Evolutionary conservation across 2,113 vertebrate genomes (phyloP), one percentile per base, ranked within the genome.

Genomic region (Otolemur garnettii): DNA sequence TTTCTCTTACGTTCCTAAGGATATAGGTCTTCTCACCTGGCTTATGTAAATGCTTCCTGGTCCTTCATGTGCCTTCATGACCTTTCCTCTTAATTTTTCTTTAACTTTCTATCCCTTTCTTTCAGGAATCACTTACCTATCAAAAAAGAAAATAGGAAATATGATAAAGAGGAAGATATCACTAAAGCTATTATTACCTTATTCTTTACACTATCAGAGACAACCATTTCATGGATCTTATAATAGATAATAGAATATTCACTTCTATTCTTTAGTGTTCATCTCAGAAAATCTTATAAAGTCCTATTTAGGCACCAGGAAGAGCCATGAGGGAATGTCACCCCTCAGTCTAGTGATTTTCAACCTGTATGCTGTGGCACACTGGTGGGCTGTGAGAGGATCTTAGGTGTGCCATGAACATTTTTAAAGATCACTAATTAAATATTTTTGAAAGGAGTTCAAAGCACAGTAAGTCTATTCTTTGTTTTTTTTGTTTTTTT

Each of bases 281-380:
- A 5, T 79, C 53, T n/a, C 53, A 88, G 68, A 87, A 94, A 96
- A 89, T 38, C 12, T n/a, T 35, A 30, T 69, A 30, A 84, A 84
- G 62, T 66, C 11, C 33, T 42, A 74, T 85, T 89, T 59, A 77
- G 57, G 78, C 89, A 3, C 71, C 83, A 69, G 6, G 6, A 83
- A 79, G 33, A 74, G 13, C 21, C 66, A 38, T 30, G 60, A 93
- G 81, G 13, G n/a, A 90, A 82, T 60, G 30, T 13, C 22, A 93
- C 57, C 28, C 38, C 15, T 89, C 9, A 72, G 19, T 2, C 22
- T 74, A 45, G 45, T 45, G 45, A 50, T 50, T 50, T 50, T 50
- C 45, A 50, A 50, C 38, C 38, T 38, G 38, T 38, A 38, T 38
- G 38, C 38, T 38, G 38, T 4, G 38, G 38, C 38, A 38, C 38